Conservation (phyloP, 2,113 vertebrate genomes). For the Callorhinus ursinus region DNA sequence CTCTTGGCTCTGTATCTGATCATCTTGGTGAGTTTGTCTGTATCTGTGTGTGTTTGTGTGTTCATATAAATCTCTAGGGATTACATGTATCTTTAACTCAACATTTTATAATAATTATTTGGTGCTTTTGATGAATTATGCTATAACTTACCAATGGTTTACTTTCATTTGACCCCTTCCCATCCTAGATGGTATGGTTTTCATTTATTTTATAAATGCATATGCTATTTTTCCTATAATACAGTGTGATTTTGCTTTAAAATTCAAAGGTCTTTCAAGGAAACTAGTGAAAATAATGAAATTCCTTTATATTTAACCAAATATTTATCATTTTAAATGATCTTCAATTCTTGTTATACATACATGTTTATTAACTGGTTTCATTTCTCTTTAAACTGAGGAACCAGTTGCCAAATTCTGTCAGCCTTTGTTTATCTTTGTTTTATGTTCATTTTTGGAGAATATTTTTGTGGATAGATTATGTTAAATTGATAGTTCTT, state of each 20-base stretch:
- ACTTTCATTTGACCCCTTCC: background rate
- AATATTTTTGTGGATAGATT: background rate
- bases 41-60: background rate
- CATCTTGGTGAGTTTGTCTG: background rate
- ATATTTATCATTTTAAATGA: background rate
- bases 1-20: background rate
- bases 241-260: background rate
- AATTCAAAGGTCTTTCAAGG: background rate
- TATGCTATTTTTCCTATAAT: background rate
- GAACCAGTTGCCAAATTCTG: background rate
- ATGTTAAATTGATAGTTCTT: background rate
- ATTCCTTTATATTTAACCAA: background rate
- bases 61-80: background rate
- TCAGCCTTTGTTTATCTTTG: background rate
- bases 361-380: background rate
- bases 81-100: background rate
- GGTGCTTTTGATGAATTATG: background rate
- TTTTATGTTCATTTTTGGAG: background rate
- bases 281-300: background rate
- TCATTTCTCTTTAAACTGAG: constrained; percentile 29
- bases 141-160: background rate
- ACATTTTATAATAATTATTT: background rate
- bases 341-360: background rate
- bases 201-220: background rate
- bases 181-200: background rate